Evolutionary conservation across 2,888 invertebrate species (phyloP), one percentile per base, ranked within the genome.

Genomic region (Callosobruchus maculatus): DNA sequence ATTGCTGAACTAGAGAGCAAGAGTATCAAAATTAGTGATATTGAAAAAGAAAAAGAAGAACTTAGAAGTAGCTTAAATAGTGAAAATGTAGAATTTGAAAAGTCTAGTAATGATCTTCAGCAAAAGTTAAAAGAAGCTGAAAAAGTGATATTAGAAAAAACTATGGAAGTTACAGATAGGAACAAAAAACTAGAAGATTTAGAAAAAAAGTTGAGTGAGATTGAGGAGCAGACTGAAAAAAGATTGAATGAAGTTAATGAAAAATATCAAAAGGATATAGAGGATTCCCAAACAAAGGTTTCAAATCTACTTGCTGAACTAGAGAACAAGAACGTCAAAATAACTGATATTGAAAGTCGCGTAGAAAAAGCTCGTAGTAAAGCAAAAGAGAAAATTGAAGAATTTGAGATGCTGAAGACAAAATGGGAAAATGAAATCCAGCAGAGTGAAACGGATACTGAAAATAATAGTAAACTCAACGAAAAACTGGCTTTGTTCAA

Each of bases 81-180:
- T 30, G 88, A 87, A 79, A 84, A 84, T 5, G 77, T 78, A 0
- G 83, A 86, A 70, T 79, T 87, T 21, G 86, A 88, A 71, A 83
- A 86, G 74, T 77, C 76, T 1, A 86, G 86, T 73, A 84, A 85
- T 30, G 84, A 86, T 74, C 83, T 75, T 26, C 30, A 75, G 18
- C 77, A 78, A n/a, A 74, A 91, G 78, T 86, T 89, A 21, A 86
- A 88, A 80, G 85, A 68, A 9, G 20, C 20, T 68, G 68, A 30
- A 4, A 30, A 70, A 69, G 22, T 22, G 5, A 20, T 72, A 20
- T 20, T 22, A 20, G 70, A 73, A 30, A 77, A 73, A 77, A 67
- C 74, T 73, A 72, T 76, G 3, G 72, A 74, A 72, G 70, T 76
- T 72, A 22, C 21, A 18, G 21, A 22, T 18, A 68, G 20, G 13